phyloP scores from a whole-genome alignment of 2,797 vertebrate genomes.

The Etheostoma perlongum region DNA sequence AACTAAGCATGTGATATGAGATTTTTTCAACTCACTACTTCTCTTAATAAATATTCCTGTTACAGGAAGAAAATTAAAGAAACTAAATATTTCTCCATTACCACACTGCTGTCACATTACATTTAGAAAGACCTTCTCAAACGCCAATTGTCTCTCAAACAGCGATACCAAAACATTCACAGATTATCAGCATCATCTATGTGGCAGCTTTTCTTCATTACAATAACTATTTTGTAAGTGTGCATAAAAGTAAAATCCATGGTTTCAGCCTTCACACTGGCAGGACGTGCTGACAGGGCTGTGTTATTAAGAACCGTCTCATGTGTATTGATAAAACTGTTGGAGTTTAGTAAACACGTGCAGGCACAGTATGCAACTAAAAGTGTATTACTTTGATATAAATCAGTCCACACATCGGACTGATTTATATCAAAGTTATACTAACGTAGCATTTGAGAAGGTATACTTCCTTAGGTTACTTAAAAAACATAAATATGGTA shows the following conservation, averaged over 20 bases:
- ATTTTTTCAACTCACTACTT: constrained; percentile 15
- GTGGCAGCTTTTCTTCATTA: constrained; percentile 49
- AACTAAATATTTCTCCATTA: constrained; percentile 38
- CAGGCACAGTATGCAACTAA: constrained; percentile 13
- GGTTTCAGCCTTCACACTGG: background rate
- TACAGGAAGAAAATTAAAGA: constrained; percentile 42
- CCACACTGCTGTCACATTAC: constrained; percentile 2
- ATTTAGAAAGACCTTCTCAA: constrained; percentile 52
- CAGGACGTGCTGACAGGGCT: constrained; percentile 2
- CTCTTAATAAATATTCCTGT: constrained; percentile 66
- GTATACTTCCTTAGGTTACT: background rate
- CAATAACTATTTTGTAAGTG: constrained; percentile 25
- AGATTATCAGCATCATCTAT: constrained; percentile 15
- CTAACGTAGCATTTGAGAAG: constrained; percentile 52
- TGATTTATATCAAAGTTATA: background rate
- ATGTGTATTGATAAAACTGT: constrained; percentile 10
- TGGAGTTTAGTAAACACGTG: constrained; percentile 19
- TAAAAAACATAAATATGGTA: constrained; percentile 61
- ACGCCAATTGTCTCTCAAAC: constrained; percentile 27
- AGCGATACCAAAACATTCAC: constrained; percentile 19
- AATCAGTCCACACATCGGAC: background rate
- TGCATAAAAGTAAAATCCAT: constrained; percentile 29
- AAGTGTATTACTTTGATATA: background rate
- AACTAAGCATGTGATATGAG: constrained; percentile 17
- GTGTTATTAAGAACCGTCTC: too few species aligned